Base-by-base conservation (phyloP, 2,888 invertebrate genomes). In the Ophion costatus region DNA sequence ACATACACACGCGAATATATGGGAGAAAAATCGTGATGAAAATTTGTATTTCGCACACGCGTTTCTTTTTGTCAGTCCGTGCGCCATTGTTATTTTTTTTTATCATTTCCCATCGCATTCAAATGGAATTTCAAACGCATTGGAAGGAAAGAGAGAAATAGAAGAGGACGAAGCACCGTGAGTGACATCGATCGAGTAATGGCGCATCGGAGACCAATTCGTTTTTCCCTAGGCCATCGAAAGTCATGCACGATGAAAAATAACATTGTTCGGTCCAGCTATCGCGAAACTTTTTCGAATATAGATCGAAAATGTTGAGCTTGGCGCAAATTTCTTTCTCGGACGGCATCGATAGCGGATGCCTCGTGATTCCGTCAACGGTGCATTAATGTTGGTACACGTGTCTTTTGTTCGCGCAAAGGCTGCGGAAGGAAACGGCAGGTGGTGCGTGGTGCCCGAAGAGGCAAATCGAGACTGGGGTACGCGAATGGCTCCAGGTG, bases 371-470 rank as follows among this genome's bases (percentile, higher is more conserved):
- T 7, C 9, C 6, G 38, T 38, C 38, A 38, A 38, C 38, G 38
- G 6, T 38, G 6, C 38, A 38, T 38, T 38, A 38, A 7, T 38
- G 9, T 38, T 38, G 38, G 9, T 9, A 38, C 38, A 38, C 38
- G 38, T 38, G 38, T 38, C 7, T 38, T 38, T 29, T 76, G 64
- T 64, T 77, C 22, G 22, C 24, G 24, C 61, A 94, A 24, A 97
- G 97, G 91, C 94, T 97, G 79, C 95, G 96, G 45, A 95, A 95
- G 84, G 97, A 97, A 91, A 94, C 94, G 80, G 96, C 96, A 17
- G 96, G 97, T 1, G 97, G 97, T 11, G 97, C 96, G 0, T 97
- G 97, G 97, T 97, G 97, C 92, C 97, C 97, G 1, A 95, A 95
- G 89, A 95, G 95, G 84, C 96, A 95, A 91, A 95, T 97, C 86